phyloP scores from a whole-genome alignment of 2,888 invertebrate genomes.

The Acholoe squamosa region DNA sequence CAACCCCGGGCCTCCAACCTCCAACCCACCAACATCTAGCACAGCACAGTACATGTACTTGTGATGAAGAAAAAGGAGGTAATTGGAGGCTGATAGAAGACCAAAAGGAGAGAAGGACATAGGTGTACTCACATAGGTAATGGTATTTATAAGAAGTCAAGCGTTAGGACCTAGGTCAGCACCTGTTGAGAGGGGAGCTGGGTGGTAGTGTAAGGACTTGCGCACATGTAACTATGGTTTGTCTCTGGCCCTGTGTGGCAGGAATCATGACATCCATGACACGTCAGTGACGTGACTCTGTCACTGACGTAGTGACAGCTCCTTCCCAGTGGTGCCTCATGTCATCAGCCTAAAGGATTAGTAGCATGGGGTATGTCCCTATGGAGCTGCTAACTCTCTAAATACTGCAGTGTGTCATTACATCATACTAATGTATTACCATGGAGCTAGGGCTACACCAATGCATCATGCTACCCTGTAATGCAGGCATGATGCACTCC shows the following conservation, averaged over 20 bases:
- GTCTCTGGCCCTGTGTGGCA: not conserved
- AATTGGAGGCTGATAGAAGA: too few species aligned
- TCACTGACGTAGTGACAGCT: conserved; percentile 13
- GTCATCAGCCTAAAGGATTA: conserved; percentile 31
- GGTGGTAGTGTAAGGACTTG: too few species aligned
- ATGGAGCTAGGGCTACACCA: too few species aligned
- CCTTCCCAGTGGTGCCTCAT: not conserved
- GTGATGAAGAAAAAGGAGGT: too few species aligned
- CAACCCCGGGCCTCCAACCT: too few species aligned
- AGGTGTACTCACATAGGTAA: not conserved
- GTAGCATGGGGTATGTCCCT: not conserved
- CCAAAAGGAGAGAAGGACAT: not conserved
- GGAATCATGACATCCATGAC: not conserved
- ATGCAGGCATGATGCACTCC: too few species aligned
- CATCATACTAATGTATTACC: too few species aligned
- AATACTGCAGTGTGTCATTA: too few species aligned
- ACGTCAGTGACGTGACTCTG: conserved; percentile 20
- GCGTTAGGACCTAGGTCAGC: not conserved
- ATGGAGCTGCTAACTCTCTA: too few species aligned
- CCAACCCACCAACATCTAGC: too few species aligned
- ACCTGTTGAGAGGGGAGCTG: not conserved
- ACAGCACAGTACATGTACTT: too few species aligned
- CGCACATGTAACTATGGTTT: not conserved
- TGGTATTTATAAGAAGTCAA: not conserved
- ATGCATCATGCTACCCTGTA: too few species aligned